phyloP scores from a whole-genome alignment of 2,113 vertebrate genomes.

The Hypomesus transpacificus region DNA sequence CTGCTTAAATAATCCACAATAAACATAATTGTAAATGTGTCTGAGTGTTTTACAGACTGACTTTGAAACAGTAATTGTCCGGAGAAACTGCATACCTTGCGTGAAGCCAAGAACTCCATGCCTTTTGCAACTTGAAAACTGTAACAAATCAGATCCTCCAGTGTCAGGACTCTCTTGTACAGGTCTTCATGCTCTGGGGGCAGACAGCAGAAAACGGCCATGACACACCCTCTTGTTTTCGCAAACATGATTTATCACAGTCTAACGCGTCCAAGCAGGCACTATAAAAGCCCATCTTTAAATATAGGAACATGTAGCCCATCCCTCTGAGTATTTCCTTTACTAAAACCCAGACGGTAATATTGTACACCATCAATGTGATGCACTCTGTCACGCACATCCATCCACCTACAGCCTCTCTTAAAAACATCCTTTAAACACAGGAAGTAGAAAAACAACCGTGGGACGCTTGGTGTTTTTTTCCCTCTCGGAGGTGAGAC shows the following conservation, averaged over 20 bases:
- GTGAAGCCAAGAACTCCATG: constrained; percentile 92
- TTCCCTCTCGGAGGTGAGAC: constrained; percentile 48
- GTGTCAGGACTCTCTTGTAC: constrained; percentile 83
- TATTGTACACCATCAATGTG: constrained; percentile 3
- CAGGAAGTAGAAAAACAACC: constrained; percentile 24
- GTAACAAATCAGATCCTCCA: constrained; percentile 94
- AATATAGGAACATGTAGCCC: constrained; percentile 8
- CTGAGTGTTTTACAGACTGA: not conserved
- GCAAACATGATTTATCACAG: not conserved
- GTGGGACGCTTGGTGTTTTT: constrained; percentile 29
- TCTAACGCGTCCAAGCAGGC: not conserved
- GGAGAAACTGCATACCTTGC: constrained; percentile 77
- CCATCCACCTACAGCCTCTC: constrained; percentile 26
- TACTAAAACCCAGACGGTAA: constrained; percentile 27
- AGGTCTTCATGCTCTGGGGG: constrained; percentile 84
- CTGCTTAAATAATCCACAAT: not conserved
- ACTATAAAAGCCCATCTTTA: constrained; percentile 16
- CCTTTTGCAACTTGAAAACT: constrained; percentile 95
- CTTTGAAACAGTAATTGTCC: not conserved
- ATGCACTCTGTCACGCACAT: constrained; percentile 30
- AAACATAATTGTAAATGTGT: not conserved
- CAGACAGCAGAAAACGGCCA: constrained; percentile 20
- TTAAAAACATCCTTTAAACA: constrained; percentile 51
- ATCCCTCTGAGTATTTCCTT: constrained; percentile 4
- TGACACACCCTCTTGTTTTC: constrained; percentile 16